Evolutionary conservation across 2,888 invertebrate species (phyloP).

Genomic region (Cryptocephalus moraei): DNA sequence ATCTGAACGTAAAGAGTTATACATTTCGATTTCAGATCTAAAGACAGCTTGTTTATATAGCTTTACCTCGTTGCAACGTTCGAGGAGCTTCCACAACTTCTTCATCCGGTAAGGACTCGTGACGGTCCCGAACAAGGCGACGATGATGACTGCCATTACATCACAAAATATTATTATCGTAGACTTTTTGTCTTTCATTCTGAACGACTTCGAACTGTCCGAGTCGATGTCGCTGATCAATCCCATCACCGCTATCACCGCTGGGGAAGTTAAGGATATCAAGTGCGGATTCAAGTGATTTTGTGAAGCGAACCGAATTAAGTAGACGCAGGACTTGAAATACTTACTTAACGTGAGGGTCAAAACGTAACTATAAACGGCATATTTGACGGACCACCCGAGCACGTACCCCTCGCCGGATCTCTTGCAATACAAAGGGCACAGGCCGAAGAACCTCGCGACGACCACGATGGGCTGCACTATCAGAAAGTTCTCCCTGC

Average conservation of each 20-base stretch:
- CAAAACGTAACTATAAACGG: conserved; percentile 13
- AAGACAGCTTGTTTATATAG: too few species aligned
- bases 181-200: conserved; percentile 11
- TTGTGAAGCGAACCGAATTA: too few species aligned
- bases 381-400: conserved; percentile 8
- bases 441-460: conserved; percentile 12
- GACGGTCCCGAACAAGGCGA: conserved; percentile 11
- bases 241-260: conserved; percentile 5
- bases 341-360: conserved; percentile 11
- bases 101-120: conserved; percentile 9
- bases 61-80: too few species aligned
- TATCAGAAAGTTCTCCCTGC: conserved; percentile 4
- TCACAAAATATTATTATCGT: conserved; percentile 12
- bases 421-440: conserved; percentile 10
- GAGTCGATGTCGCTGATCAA: conserved; percentile 11
- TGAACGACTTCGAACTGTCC: conserved; percentile 15
- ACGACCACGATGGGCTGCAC: conserved; percentile 9
- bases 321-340: neutral
- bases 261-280: conserved; percentile 2
- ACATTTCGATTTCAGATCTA: neutral
- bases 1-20: conserved; percentile 5
- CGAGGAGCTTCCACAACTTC: conserved; percentile 8
- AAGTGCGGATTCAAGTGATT: too few species aligned
- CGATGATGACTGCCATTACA: conserved; percentile 13
- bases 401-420: conserved; percentile 6